A percentile compares a stretch with the other conserved stretches of the same genome.
phyloP scores from a whole-genome alignment of 2,113 vertebrate species.

The Chelonoidis abingdonii region DNA sequence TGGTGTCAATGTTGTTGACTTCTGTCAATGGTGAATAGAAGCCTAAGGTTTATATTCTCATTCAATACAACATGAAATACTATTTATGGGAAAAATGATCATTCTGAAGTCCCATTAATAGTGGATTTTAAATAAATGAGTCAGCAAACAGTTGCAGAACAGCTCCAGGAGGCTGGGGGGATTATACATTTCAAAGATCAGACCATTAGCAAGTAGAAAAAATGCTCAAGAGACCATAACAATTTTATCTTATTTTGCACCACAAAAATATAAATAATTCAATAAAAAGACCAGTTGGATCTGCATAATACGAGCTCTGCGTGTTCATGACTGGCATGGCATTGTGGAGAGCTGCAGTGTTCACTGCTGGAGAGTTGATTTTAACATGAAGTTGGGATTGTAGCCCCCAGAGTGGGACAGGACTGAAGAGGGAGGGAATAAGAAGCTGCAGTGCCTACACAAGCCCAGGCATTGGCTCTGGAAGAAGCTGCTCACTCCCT shows the following conservation, averaged over 20 bases:
- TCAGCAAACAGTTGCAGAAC: not conserved
- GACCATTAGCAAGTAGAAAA: not conserved
- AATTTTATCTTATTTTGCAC: not conserved
- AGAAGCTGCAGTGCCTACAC: not conserved
- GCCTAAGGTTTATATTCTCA: accelerated
- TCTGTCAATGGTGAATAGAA: not conserved
- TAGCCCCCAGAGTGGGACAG: too few relatives aligned
- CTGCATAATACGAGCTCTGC: accelerated
- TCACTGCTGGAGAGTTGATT: accelerated
- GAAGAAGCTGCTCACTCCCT: accelerated
- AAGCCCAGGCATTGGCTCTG: accelerated
- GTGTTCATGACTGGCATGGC: accelerated
- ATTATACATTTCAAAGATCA: accelerated
- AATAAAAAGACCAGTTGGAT: accelerated
- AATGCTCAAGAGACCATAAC: accelerated
- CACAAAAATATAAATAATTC: not conserved
- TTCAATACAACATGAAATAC: not conserved
- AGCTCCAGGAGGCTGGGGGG: not conserved
- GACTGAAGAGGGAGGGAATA: not conserved
- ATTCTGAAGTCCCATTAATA: not conserved
- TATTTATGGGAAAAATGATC: not conserved
- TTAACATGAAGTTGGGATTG: not conserved
- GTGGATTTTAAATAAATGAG: not conserved
- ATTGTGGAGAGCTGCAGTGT: accelerated
- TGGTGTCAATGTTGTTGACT: too few relatives aligned